These are phyloP conservation scores for Etheostoma perlongum DNA, from an alignment of 2,797 vertebrate genomes.

Conservation along the genomic window DNA sequence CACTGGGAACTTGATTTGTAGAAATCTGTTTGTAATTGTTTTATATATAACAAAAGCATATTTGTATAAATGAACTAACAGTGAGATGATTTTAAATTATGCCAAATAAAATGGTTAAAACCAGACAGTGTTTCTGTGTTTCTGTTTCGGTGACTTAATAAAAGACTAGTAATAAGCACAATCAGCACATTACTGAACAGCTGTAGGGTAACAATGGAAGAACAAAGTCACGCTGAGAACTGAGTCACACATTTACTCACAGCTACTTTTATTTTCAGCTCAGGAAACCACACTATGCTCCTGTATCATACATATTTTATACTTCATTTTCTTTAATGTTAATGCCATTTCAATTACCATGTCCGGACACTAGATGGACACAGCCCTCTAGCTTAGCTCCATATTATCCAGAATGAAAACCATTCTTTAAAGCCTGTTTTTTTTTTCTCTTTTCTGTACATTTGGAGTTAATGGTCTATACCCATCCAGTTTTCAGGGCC, in stretches of 20 bases:
- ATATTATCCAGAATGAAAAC: neutral
- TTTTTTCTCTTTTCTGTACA: constrained; percentile 23
- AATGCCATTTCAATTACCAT: constrained; percentile 51
- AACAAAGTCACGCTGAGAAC: constrained; percentile 2
- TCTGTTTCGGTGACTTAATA: neutral
- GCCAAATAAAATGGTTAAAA: constrained; percentile 84
- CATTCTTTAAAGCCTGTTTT: constrained; percentile 41
- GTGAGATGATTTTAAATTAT: constrained; percentile 91
- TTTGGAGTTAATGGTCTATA: constrained; percentile 75
- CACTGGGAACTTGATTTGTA: constrained; percentile 94
- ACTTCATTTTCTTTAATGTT: neutral
- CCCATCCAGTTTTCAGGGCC: constrained; percentile 46
- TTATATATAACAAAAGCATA: constrained; percentile 88
- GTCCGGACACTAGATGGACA: constrained; percentile 79
- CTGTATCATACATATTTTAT: neutral
- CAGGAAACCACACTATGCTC: constrained; percentile 55
- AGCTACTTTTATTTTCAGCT: constrained; percentile 28
- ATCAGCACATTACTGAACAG: neutral
- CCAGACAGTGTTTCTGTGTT: constrained; percentile 11
- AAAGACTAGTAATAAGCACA: neutral
- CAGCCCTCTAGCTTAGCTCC: constrained; percentile 45
- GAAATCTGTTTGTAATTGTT: constrained; percentile 85
- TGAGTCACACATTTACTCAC: constrained; percentile 25
- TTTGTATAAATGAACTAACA: constrained; percentile 92
- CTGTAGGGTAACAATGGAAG: constrained; percentile 2